Percentiles rank a stretch among this genome's conserved stretches.
phyloP scores from a whole-genome alignment of 1,140 invertebrate species.

The Hesperophylax magnus region DNA sequence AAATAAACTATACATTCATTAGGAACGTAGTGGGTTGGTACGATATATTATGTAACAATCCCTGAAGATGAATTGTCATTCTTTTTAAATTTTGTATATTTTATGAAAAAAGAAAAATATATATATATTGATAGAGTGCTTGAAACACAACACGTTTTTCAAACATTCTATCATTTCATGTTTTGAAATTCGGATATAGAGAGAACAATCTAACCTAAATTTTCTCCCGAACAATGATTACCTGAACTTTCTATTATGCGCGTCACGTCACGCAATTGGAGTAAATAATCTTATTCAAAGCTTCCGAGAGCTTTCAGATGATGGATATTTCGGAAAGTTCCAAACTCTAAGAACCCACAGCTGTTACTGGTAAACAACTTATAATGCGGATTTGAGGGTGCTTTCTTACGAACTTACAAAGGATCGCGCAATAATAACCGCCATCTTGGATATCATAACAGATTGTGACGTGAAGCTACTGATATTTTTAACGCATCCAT shows the following conservation, averaged over 20 bases:
- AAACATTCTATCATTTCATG: no score
- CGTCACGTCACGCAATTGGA: conserved; percentile 12
- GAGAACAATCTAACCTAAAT: not conserved
- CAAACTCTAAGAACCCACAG: not conserved
- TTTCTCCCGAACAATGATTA: conserved; percentile 3
- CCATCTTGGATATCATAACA: conserved; percentile 2
- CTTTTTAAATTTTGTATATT: no score
- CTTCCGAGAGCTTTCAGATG: not conserved
- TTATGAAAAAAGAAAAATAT: no score
- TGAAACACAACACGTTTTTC: no score
- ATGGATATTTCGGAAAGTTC: conserved; percentile 9
- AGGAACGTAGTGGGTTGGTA: no score
- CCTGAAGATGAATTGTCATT: no score
- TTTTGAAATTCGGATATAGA: no score
- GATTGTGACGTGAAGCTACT: not conserved
- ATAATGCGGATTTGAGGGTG: conserved; percentile 4
- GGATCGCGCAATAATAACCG: conserved; percentile 1
- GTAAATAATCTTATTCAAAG: conserved; percentile 14
- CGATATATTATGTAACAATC: no score
- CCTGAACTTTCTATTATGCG: conserved; percentile 24
- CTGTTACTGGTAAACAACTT: conserved; percentile 1
- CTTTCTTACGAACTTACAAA: conserved; percentile 3
- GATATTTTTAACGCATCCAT: not conserved
- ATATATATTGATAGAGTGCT: no score
- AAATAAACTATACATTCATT: no score